A percentile compares a stretch with the other conserved stretches of the same genome.
Evolutionary conservation across 2,113 vertebrate genomes (phyloP).

Genomic region (Phaetusa simplex): DNA sequence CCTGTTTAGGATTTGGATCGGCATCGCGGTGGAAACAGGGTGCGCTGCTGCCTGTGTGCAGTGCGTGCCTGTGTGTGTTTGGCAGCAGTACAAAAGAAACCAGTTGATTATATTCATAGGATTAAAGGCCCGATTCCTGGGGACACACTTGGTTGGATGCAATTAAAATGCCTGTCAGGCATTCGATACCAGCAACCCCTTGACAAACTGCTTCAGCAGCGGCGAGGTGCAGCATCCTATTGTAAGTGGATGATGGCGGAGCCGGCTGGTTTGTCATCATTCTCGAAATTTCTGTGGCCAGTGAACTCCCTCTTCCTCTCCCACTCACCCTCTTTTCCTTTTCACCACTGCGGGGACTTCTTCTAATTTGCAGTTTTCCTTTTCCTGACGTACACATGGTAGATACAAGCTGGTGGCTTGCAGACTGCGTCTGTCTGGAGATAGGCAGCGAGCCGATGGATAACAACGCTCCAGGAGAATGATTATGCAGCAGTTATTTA

Average conservation of each 20-base stretch:
- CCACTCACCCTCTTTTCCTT: constrained; percentile 78
- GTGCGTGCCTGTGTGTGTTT: not conserved
- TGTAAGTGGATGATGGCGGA: constrained; percentile 79
- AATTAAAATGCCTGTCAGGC: constrained; percentile 83
- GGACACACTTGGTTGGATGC: constrained; percentile 69
- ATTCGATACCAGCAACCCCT: constrained; percentile 65
- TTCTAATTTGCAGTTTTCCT: constrained; percentile 78
- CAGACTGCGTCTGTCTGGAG: constrained; percentile 77
- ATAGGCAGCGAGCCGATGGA: constrained; percentile 53
- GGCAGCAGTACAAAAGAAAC: constrained; percentile 70
- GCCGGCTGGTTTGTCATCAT: constrained; percentile 75
- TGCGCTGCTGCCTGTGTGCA: not conserved
- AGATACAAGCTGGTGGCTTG: constrained; percentile 71
- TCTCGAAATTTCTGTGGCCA: constrained; percentile 81
- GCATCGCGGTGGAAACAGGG: not conserved
- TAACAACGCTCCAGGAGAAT: constrained; percentile 48
- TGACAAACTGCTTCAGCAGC: constrained; percentile 68
- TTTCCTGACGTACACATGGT: constrained; percentile 64
- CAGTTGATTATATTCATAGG: constrained; percentile 64
- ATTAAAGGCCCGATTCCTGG: constrained; percentile 62
- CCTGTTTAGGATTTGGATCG: constrained; percentile 13
- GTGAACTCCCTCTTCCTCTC: constrained; percentile 75
- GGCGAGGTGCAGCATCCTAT: constrained; percentile 68
- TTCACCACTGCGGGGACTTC: constrained; percentile 75
- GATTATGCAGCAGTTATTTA: constrained; percentile 66